These are phyloP conservation scores for Chrysomela aeneicollis DNA, from an alignment of 2,888 invertebrate genomes.

Conservation along the genomic window DNA sequence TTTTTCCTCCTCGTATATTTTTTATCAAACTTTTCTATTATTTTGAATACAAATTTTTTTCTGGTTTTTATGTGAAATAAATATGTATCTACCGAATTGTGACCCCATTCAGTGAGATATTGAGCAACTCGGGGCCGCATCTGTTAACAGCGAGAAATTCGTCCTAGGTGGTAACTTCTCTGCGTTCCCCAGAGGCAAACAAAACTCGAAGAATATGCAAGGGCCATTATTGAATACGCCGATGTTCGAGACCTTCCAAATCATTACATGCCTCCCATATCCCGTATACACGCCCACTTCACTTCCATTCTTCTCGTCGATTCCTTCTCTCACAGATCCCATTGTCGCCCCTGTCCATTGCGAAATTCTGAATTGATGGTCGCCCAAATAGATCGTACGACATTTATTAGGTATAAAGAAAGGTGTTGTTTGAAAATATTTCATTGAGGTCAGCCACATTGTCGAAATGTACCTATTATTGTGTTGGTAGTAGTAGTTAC, in stretches of 20 bases:
- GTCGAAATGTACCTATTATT: constrained; percentile 14
- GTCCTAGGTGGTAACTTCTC: constrained; percentile 20
- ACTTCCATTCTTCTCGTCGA: constrained; percentile 41
- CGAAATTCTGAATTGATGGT: constrained; percentile 54
- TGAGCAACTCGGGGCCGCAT: not conserved
- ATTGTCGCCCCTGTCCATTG: constrained; percentile 53
- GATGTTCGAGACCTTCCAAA: constrained; percentile 20
- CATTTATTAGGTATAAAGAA: constrained; percentile 54
- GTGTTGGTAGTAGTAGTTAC: not conserved
- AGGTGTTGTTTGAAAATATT: constrained; percentile 52
- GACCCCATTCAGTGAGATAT: not conserved
- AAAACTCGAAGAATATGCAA: constrained; percentile 17
- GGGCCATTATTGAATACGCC: not conserved
- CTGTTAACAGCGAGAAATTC: not conserved
- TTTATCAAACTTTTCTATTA: too few relatives aligned
- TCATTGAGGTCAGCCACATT: constrained; percentile 49
- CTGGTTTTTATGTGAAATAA: too few relatives aligned
- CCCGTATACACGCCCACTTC: constrained; percentile 52
- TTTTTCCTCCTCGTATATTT: too few relatives aligned
- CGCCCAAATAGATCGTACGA: constrained; percentile 49
- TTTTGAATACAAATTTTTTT: too few relatives aligned
- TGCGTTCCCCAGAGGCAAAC: constrained; percentile 6
- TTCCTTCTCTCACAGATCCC: constrained; percentile 43
- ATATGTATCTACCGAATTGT: not conserved
- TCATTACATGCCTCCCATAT: constrained; percentile 34